These are phyloP conservation scores for Sphaerophoria rueppellii DNA, from an alignment of 2,888 invertebrate genomes.

Conservation along the genomic window DNA sequence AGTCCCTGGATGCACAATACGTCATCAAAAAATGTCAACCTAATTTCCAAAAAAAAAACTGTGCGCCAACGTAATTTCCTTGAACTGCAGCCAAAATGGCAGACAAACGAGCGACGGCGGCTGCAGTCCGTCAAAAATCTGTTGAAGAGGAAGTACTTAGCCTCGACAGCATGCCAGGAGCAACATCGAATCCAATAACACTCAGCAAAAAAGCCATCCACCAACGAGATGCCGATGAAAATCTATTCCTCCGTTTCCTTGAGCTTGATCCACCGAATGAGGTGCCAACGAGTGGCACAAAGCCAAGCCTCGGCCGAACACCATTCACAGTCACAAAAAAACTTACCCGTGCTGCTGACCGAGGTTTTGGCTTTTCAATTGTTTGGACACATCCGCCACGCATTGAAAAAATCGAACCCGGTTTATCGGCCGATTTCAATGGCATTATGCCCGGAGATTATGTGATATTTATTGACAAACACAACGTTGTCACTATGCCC, in stretches of 20 bases:
- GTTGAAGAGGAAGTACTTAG: constrained; percentile 80
- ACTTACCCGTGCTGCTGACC: constrained; percentile 83
- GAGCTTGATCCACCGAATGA: constrained; percentile 91
- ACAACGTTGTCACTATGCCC: constrained; percentile 92
- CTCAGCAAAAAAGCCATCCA: constrained; percentile 84
- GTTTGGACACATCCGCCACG: constrained; percentile 95
- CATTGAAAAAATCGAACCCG: constrained; percentile 91
- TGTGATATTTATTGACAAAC: constrained; percentile 93
- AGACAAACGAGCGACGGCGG: constrained; percentile 49
- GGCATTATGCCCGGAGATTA: constrained; percentile 93
- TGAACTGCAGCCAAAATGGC: constrained; percentile 58
- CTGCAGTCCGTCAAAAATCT: constrained; percentile 80
- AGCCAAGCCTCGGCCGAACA: constrained; percentile 86
- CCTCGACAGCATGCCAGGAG: constrained; percentile 78
- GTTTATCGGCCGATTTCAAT: constrained; percentile 91
- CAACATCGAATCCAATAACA: constrained; percentile 76
- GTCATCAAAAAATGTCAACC: neutral
- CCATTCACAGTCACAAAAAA: constrained; percentile 91
- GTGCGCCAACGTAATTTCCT: neutral
- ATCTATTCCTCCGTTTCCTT: constrained; percentile 88
- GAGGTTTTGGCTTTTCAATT: constrained; percentile 93
- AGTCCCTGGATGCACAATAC: too few species aligned
- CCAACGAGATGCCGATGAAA: constrained; percentile 88
- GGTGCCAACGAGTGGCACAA: constrained; percentile 79
- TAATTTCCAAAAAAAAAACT: neutral